Evolutionary conservation across 2,888 invertebrate species (phyloP).

Genomic region (Eledone cirrhosa): DNA sequence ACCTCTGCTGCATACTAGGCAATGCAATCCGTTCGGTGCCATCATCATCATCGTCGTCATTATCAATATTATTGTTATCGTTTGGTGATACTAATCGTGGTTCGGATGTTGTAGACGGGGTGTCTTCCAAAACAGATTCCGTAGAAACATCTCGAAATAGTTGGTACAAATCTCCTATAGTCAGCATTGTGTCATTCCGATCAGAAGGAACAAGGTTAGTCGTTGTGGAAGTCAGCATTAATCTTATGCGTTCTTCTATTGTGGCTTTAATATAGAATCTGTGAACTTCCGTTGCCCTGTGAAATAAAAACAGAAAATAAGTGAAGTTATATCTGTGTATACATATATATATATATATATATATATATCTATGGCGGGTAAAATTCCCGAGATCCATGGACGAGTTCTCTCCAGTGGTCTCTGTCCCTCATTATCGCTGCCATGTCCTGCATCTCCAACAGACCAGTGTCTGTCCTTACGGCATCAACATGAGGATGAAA

Average conservation of each 20-base stretch:
- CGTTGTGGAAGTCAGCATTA: constrained; percentile 47
- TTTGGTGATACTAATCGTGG: background rate
- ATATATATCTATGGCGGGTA: no score
- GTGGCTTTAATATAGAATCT: constrained; percentile 76
- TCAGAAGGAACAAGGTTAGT: constrained; percentile 38
- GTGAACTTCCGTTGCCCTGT: constrained; percentile 76
- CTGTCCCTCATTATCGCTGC: no score
- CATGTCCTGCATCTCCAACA: no score
- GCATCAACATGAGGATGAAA: no score
- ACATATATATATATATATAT: no score
- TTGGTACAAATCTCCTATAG: constrained; percentile 52
- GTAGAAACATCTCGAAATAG: constrained; percentile 42
- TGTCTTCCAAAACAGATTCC: background rate
- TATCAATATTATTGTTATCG: no score
- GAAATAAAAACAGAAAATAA: constrained; percentile 31
- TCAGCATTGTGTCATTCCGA: constrained; percentile 46
- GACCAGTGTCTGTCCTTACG: no score
- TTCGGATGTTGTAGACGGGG: background rate
- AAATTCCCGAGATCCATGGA: no score
- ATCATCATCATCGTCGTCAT: no score
- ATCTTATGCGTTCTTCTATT: constrained; percentile 76
- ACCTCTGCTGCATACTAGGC: background rate
- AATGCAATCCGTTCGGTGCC: no score
- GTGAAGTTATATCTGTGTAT: no score
- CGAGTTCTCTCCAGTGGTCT: no score